Evolutionary conservation across 23 tunicate genomes (phyloP).

Genomic region (Trididemnum miniatum): DNA sequence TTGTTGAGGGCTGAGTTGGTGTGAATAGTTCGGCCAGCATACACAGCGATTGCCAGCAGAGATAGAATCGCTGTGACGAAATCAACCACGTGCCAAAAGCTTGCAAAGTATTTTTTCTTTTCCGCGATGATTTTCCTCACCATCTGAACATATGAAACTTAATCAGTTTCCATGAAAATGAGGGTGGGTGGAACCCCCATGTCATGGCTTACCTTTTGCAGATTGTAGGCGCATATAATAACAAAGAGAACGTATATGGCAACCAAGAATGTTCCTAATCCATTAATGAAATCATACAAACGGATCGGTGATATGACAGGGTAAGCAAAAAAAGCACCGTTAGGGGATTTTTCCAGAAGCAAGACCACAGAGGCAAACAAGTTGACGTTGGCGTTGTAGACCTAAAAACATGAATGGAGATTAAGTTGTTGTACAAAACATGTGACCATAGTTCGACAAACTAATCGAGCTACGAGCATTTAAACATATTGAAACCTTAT

Average conservation of each 20-base stretch:
- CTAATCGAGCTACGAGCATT: too few relatives aligned
- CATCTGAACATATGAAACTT: constrained; percentile 26
- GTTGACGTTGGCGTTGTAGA: constrained; percentile 85
- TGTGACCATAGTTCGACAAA: too few relatives aligned
- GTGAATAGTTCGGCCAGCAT: constrained; percentile 49
- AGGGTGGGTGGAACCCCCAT: too few relatives aligned
- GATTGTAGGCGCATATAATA: constrained; percentile 48
- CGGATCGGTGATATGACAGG: constrained; percentile 56
- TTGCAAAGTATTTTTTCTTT: constrained; percentile 37
- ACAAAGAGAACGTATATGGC: constrained; percentile 49
- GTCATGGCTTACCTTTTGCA: constrained; percentile 43
- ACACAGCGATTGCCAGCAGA: constrained; percentile 40
- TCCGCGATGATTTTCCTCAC: constrained; percentile 1
- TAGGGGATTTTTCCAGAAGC: constrained; percentile 57
- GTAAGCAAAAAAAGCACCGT: constrained; percentile 67
- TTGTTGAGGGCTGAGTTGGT: constrained; percentile 31
- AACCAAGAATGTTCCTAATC: constrained; percentile 57
- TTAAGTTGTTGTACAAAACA: background rate
- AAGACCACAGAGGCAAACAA: constrained; percentile 62
- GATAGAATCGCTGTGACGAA: constrained; percentile 37
- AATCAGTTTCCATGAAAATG: too few relatives aligned
- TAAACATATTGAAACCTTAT: too few relatives aligned
- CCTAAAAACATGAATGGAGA: constrained; percentile 30
- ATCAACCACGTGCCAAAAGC: constrained; percentile 77
- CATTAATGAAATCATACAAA: constrained; percentile 85